phyloP scores from a whole-genome alignment of 2,888 invertebrate genomes.

The Troides aeacus region DNA sequence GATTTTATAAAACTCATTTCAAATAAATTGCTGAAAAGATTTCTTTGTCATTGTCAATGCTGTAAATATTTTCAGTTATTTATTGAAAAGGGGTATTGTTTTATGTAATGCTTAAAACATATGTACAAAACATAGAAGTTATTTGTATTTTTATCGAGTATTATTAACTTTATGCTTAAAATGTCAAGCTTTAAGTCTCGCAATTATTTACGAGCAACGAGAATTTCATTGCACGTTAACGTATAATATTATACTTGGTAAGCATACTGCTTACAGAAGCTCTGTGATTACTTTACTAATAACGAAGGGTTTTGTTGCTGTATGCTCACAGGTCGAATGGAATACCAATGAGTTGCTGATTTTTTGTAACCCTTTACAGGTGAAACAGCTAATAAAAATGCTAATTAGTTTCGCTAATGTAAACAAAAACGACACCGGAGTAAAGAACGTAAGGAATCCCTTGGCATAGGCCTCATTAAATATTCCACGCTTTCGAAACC shows the following conservation, averaged over 20 bases:
- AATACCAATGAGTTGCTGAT: conserved; percentile 45
- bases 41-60: background rate
- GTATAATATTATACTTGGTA: background rate
- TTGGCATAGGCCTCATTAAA: background rate
- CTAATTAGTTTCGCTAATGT: conserved; percentile 12
- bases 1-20: conserved; percentile 2
- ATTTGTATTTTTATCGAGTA: no score
- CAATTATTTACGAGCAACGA: no score
- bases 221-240: background rate
- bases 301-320: conserved; percentile 8
- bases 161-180: no score
- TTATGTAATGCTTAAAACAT: background rate
- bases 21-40: background rate
- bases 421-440: conserved; percentile 11
- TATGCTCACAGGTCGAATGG: conserved; percentile 31
- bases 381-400: conserved; percentile 22
- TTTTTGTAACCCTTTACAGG: conserved; percentile 13
- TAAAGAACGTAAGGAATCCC: conserved; percentile 15
- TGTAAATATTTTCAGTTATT: background rate
- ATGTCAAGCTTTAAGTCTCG: no score
- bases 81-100: background rate
- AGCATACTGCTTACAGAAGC: background rate
- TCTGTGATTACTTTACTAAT: background rate
- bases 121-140: no score
- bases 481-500: background rate